A percentile compares a stretch with the other conserved stretches of the same genome.
Evolutionary conservation across 2,888 invertebrate species (phyloP).

Genomic region (Caprella mutica): DNA sequence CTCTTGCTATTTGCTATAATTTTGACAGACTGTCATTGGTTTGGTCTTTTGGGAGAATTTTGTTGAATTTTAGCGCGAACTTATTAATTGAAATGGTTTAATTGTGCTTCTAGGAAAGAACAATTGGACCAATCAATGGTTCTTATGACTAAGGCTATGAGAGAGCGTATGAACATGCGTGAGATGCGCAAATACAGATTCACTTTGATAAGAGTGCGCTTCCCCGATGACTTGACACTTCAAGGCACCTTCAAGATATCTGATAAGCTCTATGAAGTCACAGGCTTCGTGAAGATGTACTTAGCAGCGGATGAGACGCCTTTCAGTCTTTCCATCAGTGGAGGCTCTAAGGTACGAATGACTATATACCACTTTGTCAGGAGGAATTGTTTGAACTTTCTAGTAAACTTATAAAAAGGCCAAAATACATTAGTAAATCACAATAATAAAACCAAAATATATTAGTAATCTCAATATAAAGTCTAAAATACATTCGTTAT

Average conservation of each 20-base stretch:
- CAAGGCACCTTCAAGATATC: constrained; percentile 46
- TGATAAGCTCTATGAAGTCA: constrained; percentile 26
- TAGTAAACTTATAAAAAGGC: neutral
- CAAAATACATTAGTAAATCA: neutral
- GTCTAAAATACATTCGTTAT: neutral
- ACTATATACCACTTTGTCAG: too few species aligned
- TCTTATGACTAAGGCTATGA: constrained; percentile 86
- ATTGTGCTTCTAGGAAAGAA: too few species aligned
- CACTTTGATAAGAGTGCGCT: constrained; percentile 52
- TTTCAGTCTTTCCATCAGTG: constrained; percentile 25
- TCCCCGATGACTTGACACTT: constrained; percentile 73
- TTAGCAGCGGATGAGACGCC: constrained; percentile 32
- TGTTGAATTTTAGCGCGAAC: too few species aligned
- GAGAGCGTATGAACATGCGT: constrained; percentile 73
- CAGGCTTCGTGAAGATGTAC: constrained; percentile 18
- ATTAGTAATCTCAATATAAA: constrained; percentile 1
- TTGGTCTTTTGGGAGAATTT: too few species aligned
- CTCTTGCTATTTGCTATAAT: too few species aligned
- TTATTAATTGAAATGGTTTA: too few species aligned
- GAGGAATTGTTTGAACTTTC: neutral
- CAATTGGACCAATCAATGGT: constrained; percentile 67
- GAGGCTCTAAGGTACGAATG: constrained; percentile 25
- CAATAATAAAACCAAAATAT: neutral
- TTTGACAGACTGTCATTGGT: too few species aligned
- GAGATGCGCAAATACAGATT: constrained; percentile 73